Evolutionary conservation across 1,140 invertebrate genomes (phyloP).

Genomic region (Meloidogyne floridensis): DNA sequence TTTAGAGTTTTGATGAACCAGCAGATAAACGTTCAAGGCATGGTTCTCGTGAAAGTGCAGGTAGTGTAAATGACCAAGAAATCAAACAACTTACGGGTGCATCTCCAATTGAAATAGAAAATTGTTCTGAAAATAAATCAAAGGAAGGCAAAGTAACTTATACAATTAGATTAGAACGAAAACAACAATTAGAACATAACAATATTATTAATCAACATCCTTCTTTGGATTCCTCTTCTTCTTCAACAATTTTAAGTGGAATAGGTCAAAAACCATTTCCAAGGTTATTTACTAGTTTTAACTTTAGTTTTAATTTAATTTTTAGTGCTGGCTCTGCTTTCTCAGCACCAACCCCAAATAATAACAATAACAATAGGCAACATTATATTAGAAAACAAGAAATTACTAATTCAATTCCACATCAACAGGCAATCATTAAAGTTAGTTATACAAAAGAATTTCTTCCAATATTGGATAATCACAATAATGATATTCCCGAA

Average conservation of each 20-base stretch:
- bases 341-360: constrained; percentile 19
- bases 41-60: constrained; percentile 33
- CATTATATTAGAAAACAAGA: constrained; percentile 1
- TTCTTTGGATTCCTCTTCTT: background rate
- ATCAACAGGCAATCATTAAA: constrained; percentile 31
- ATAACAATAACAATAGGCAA: background rate
- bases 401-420: constrained; percentile 5
- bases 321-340: constrained; percentile 26
- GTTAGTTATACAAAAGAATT: constrained; percentile 28
- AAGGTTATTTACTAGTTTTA: constrained; percentile 11
- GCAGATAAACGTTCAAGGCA: constrained; percentile 35
- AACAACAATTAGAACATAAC: constrained; percentile 15
- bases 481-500: background rate
- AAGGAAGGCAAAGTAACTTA: constrained; percentile 9
- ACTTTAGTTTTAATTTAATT: background rate
- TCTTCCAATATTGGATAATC: background rate
- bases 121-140: constrained; percentile 1
- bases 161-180: background rate
- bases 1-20: constrained; percentile 32
- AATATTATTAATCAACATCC: background rate
- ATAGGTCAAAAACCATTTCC: constrained; percentile 30
- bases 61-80: constrained; percentile 36
- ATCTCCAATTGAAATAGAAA: background rate
- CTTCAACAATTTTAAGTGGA: constrained; percentile 10
- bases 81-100: constrained; percentile 22